Base-by-base conservation (phyloP, 2,113 vertebrate genomes). In the Otis tarda region DNA sequence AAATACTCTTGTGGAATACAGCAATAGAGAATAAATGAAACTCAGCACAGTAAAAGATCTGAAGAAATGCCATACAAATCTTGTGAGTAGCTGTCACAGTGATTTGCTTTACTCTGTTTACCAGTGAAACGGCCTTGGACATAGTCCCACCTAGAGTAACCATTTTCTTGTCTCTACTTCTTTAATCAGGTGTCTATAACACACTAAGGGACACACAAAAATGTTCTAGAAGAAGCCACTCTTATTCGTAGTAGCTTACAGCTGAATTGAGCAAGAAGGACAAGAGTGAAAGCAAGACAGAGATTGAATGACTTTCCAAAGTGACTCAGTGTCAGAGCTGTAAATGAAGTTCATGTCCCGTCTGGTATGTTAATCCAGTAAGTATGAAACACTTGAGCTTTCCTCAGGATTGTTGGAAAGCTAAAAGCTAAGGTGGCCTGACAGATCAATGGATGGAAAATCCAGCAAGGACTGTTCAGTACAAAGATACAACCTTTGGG, bases 1-100 rank as follows among this genome's bases (percentile, higher is more conserved):
- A 43, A 53, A 23, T 17, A 6, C 52, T 27, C 21, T 30, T 17
- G 4, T 80, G 43, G 39, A 69, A 57, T 39, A 25, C 11, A 9
- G 19, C 8, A 63, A 21, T 10, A 35, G 19, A 43, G 19, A 87
- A 77, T 41, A 31, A 63, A 61, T 43, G 13, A 83, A 57, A 39
- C 11, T 33, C 68, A 50, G 31, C 5, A 6, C 31, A 13, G 3
- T n/a, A 74, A 31, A 73, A 23, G 12, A 50, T 13, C 10, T 60
- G 50, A 89, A 35, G 37, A 85, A 70, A 63, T 0, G 1, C 5
- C 2, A 0, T 39, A 19, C 7, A 45, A 24, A 45, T 10, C 10
- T 43, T 67, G 33, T 45, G 49, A 75, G 6, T 43, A 39, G 35
- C 39, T 7, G 9, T 37, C 22, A 6, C 6, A 23, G 6, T 13